phyloP scores from a whole-genome alignment of 2,888 invertebrate genomes.

The Spisula solida region DNA sequence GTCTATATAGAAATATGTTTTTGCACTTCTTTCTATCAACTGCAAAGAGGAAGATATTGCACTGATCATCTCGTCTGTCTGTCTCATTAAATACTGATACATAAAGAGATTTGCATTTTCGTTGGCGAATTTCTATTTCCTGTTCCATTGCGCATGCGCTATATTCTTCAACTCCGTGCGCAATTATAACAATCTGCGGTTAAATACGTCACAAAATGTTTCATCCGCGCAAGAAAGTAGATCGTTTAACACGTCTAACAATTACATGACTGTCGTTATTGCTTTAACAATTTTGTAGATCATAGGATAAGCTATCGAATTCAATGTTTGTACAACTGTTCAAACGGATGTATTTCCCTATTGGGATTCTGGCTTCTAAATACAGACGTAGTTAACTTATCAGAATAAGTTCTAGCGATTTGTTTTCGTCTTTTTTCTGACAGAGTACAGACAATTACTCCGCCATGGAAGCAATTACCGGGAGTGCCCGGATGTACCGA shows the following conservation, averaged over 20 bases:
- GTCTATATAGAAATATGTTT: too few relatives aligned
- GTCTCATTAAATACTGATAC: neutral
- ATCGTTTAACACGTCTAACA: neutral
- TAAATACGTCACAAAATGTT: too few relatives aligned
- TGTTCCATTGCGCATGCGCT: too few relatives aligned
- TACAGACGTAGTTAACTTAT: neutral
- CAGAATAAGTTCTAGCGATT: neutral
- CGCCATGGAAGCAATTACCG: neutral
- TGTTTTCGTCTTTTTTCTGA: neutral
- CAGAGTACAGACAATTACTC: slow-evolving; percentile 14
- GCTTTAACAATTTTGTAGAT: neutral
- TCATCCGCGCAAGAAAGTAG: neutral
- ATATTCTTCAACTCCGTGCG: neutral
- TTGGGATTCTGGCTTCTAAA: neutral
- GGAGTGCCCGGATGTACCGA: neutral
- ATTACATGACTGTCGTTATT: neutral
- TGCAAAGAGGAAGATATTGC: too few relatives aligned
- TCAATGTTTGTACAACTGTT: neutral
- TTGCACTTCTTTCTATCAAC: too few relatives aligned
- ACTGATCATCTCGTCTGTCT: neutral
- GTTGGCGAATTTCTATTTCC: neutral
- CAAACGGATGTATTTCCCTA: neutral
- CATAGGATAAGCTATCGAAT: neutral
- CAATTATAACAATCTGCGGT: too few relatives aligned
- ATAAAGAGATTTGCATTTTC: neutral